A percentile compares a stretch with the other conserved stretches of the same genome.
phyloP scores from a whole-genome alignment of 2,113 vertebrate genomes.

The Megaceryle torquata region DNA sequence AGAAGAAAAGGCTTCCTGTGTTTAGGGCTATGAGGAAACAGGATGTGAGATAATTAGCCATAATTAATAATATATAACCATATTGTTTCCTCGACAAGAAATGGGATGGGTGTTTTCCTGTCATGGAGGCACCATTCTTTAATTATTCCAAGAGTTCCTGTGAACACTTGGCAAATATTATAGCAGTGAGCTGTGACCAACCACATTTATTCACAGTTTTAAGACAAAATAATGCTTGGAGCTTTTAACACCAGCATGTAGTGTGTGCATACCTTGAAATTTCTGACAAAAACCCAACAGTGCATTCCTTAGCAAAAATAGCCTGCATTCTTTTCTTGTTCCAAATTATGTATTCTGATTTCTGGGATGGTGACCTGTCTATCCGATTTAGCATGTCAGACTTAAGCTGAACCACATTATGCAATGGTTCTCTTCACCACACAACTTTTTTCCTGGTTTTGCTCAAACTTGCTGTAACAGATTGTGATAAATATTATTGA shows the following conservation, averaged over 20 bases:
- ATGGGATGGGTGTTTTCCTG: background rate
- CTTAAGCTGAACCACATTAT: background rate
- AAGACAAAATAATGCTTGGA: background rate
- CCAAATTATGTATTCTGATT: background rate
- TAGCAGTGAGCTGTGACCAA: background rate
- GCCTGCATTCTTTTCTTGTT: background rate
- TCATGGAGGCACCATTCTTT: background rate
- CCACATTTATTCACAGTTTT: background rate
- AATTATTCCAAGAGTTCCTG: background rate
- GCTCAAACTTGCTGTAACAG: background rate
- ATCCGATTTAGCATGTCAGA: background rate
- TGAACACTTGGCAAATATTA: background rate
- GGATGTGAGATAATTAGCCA: slow-evolving; percentile 43
- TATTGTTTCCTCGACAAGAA: background rate
- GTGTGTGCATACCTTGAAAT: background rate
- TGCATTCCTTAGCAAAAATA: background rate
- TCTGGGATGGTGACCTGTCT: background rate
- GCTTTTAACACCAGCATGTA: background rate
- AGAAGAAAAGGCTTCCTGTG: slow-evolving; percentile 41
- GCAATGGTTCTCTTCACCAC: background rate
- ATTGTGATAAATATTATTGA: background rate
- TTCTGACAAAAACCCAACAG: background rate
- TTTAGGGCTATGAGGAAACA: slow-evolving; percentile 12
- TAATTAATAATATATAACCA: slow-evolving; percentile 16
- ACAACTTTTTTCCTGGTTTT: background rate